phyloP scores from a whole-genome alignment of 2,888 invertebrate species.

The Unio delphinus region DNA sequence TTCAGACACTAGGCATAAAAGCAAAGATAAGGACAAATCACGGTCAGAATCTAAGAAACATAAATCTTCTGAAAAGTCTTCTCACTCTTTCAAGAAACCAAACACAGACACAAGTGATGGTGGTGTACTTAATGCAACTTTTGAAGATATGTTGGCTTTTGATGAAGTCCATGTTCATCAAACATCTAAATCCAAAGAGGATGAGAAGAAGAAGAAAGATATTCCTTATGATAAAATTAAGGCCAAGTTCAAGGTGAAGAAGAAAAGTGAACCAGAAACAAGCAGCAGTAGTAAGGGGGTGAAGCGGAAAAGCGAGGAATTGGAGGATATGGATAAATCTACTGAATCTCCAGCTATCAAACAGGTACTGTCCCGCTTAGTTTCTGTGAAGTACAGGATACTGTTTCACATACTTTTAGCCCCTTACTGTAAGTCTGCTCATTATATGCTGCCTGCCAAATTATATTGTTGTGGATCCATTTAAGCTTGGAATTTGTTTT shows the following conservation, averaged over 20 bases:
- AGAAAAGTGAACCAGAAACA: slow-evolving; percentile 32
- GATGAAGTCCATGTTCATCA: slow-evolving; percentile 19
- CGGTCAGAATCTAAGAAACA: slow-evolving; percentile 15
- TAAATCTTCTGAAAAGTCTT: slow-evolving; percentile 2
- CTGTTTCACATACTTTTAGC: too few relatives aligned
- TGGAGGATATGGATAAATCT: slow-evolving; percentile 14
- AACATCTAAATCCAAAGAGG: slow-evolving; percentile 4
- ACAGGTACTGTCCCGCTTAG: slow-evolving; percentile 22
- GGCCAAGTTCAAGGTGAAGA: slow-evolving; percentile 46
- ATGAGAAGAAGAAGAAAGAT: slow-evolving; percentile 12
- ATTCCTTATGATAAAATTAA: slow-evolving; percentile 38
- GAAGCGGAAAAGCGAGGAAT: slow-evolving; percentile 18
- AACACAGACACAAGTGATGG: slow-evolving; percentile 7
- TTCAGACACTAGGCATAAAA: neutral
- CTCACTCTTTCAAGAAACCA: slow-evolving; percentile 10
- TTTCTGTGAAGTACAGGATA: neutral
- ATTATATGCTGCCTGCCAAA: neutral
- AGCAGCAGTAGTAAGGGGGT: slow-evolving; percentile 24
- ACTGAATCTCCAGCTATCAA: slow-evolving; percentile 27
- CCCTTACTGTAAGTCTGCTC: neutral
- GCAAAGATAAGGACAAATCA: slow-evolving; percentile 2
- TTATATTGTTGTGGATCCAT: too few relatives aligned
- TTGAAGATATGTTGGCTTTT: slow-evolving; percentile 37
- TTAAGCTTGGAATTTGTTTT: too few relatives aligned
- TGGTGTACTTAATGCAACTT: slow-evolving; percentile 6